Evolutionary conservation across 2,888 invertebrate genomes (phyloP).

Genomic region (Dicyrtoma fusca): DNA sequence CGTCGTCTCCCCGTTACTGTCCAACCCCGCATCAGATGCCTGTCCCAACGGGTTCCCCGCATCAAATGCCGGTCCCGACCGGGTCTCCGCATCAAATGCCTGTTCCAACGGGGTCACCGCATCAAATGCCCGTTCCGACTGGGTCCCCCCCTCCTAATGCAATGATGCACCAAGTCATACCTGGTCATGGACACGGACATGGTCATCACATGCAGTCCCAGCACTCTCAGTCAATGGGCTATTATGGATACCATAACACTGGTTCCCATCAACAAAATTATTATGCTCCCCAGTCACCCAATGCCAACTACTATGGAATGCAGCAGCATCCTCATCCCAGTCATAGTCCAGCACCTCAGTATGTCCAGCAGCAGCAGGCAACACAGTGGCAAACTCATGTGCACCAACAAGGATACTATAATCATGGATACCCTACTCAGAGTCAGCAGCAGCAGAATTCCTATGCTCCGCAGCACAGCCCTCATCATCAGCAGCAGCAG

Average conservation of each 20-base stretch:
- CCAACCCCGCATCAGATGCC: slow-evolving; percentile 37
- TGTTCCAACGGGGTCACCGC: slow-evolving; percentile 1
- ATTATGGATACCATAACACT: slow-evolving; percentile 21
- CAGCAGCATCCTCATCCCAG: slow-evolving; percentile 7
- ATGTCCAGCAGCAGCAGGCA: slow-evolving; percentile 18
- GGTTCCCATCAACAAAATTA: slow-evolving; percentile 13
- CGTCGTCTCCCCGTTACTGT: slow-evolving; percentile 37
- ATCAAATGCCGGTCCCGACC: slow-evolving; percentile 12
- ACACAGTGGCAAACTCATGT: slow-evolving; percentile 12
- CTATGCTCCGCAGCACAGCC: slow-evolving; percentile 27
- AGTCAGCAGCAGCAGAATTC: slow-evolving; percentile 40
- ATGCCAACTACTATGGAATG: slow-evolving; percentile 31
- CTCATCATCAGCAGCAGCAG: slow-evolving; percentile 36
- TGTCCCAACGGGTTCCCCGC: background rate
- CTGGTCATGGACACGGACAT: slow-evolving; percentile 12
- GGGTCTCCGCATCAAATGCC: slow-evolving; percentile 31
- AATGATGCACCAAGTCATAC: slow-evolving; percentile 19
- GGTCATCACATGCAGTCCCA: slow-evolving; percentile 28
- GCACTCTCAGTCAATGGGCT: slow-evolving; percentile 17
- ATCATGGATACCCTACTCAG: slow-evolving; percentile 23
- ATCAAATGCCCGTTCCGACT: slow-evolving; percentile 13
- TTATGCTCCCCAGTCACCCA: slow-evolving; percentile 19
- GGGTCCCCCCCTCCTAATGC: slow-evolving; percentile 21
- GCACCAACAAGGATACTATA: slow-evolving; percentile 20
- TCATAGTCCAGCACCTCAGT: slow-evolving; percentile 24